These are phyloP conservation scores for Meleagris gallopavo DNA, from an alignment of 2,113 vertebrate species.

Conservation along the genomic window DNA sequence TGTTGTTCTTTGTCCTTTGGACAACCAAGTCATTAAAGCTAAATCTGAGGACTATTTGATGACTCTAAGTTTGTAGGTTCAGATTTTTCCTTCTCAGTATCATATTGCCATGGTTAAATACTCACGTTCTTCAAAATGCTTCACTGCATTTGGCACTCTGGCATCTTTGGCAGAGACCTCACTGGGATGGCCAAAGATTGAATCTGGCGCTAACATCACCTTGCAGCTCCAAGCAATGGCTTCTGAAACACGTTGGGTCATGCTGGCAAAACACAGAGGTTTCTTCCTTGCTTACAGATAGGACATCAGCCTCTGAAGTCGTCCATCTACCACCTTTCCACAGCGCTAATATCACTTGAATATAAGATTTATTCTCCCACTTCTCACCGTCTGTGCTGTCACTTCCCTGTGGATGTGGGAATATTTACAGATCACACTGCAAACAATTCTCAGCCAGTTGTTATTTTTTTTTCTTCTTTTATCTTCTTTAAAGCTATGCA, in stretches of 20 bases:
- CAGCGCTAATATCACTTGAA: not conserved
- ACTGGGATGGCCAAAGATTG: not conserved
- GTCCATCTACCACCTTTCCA: not conserved
- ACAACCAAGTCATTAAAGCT: not conserved
- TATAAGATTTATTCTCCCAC: constrained; percentile 17
- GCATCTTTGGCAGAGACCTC: not conserved
- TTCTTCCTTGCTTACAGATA: not conserved
- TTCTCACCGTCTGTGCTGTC: not conserved
- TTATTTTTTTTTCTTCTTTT: not conserved
- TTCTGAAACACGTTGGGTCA: not conserved
- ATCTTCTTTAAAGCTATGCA: not conserved
- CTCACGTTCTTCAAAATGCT: not conserved
- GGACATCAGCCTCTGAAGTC: not conserved
- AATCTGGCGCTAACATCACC: not conserved
- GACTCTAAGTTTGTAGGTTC: fast-evolving
- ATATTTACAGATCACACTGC: not conserved
- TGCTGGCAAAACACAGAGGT: not conserved
- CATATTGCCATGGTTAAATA: not conserved
- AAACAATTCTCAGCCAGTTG: not conserved
- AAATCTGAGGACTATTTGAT: not conserved
- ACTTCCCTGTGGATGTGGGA: not conserved
- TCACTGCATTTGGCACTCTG: not conserved
- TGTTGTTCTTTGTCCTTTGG: not conserved
- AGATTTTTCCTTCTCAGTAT: not conserved
- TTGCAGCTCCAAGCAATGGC: not conserved